Conservation (phyloP, 2,113 vertebrate genomes). For the Plotosus lineatus region DNA sequence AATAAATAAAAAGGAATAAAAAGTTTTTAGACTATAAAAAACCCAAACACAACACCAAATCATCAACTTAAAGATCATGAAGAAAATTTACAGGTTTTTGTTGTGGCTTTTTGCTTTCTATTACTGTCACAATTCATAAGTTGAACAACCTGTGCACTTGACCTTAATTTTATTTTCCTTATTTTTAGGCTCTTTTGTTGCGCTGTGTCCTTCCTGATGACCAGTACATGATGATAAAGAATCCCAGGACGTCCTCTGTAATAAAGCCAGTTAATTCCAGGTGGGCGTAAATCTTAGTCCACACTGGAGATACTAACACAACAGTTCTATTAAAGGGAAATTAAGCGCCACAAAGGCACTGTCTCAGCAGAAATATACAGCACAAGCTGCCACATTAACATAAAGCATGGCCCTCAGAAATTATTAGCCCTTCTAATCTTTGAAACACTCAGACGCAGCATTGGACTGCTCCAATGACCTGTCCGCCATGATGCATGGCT, state of each 20-base stretch:
- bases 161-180: slow-evolving; percentile 14
- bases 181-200: slow-evolving; percentile 32
- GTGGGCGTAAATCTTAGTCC: slow-evolving; percentile 67
- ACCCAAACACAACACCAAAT: neutral
- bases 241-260: slow-evolving; percentile 59
- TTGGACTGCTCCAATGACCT: slow-evolving; percentile 75
- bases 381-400: slow-evolving; percentile 76
- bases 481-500: slow-evolving; percentile 75
- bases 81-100: slow-evolving; percentile 1
- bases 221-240: slow-evolving; percentile 56
- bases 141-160: slow-evolving; percentile 3
- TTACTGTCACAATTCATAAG: neutral
- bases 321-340: slow-evolving; percentile 68
- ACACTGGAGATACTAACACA: slow-evolving; percentile 66
- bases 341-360: slow-evolving; percentile 70
- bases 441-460: slow-evolving; percentile 70
- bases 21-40: neutral
- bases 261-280: slow-evolving; percentile 65
- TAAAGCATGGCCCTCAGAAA: slow-evolving; percentile 77
- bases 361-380: slow-evolving; percentile 77
- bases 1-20: neutral
- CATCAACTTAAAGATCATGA: neutral
- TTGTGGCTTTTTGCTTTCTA: slow-evolving; percentile 13
- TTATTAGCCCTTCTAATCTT: slow-evolving; percentile 78
- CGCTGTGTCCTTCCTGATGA: slow-evolving; percentile 55